Percentiles rank a stretch among this genome's conserved stretches.
phyloP scores from a whole-genome alignment of 2,797 vertebrate species.

The Mus spretus region DNA sequence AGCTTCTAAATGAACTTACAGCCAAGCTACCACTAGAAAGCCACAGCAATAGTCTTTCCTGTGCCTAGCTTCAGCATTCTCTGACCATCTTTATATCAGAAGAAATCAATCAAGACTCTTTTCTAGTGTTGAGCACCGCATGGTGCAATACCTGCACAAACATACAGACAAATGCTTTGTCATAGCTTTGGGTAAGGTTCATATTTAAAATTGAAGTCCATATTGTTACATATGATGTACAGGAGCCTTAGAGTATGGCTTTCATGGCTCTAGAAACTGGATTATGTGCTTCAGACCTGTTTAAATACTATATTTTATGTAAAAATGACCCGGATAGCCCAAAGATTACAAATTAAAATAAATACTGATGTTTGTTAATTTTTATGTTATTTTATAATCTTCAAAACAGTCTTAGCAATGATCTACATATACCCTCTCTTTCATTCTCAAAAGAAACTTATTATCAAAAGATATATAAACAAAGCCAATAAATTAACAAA shows the following conservation, averaged over 20 bases:
- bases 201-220: neutral
- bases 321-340: neutral
- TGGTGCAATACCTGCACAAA: neutral
- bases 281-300: neutral
- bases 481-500: slow-evolving; percentile 79
- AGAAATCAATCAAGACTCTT: neutral
- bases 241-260: neutral
- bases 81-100: neutral
- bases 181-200: neutral
- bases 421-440: slow-evolving; percentile 72
- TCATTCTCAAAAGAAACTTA: slow-evolving; percentile 74
- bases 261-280: neutral
- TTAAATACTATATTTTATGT: neutral
- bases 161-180: neutral
- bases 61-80: neutral
- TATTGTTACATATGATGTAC: neutral
- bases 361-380: neutral
- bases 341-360: neutral
- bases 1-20: neutral
- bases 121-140: neutral
- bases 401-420: slow-evolving; percentile 38
- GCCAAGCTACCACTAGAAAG: neutral
- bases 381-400: neutral
- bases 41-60: too few relatives aligned
- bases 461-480: slow-evolving; percentile 75